Conservation (phyloP, 2,113 vertebrate species). For the Oreochromis spilurus region DNA sequence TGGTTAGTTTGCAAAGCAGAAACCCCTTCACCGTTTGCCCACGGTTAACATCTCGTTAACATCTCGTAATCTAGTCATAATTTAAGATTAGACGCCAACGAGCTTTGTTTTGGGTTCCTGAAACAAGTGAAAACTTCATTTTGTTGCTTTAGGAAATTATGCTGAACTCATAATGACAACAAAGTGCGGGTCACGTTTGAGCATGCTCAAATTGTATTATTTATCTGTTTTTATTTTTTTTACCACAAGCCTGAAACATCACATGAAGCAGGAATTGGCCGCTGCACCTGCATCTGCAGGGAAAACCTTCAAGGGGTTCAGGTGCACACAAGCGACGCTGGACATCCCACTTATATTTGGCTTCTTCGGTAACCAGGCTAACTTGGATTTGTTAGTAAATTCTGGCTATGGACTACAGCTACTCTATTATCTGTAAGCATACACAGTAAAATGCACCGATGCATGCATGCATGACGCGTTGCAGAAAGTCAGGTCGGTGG, state of each 20-base stretch:
- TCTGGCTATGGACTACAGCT: not conserved
- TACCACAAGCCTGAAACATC: not conserved
- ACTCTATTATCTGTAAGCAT: not conserved
- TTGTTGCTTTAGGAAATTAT: not conserved
- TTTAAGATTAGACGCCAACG: not conserved
- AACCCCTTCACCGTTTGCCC: not conserved
- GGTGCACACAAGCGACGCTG: not conserved
- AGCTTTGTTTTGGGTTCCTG: not conserved
- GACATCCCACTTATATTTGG: not conserved
- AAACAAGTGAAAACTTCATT: not conserved
- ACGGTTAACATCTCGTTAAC: not conserved
- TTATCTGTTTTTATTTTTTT: not conserved
- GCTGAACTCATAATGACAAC: not conserved
- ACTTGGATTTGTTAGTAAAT: not conserved
- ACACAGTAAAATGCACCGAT: not conserved
- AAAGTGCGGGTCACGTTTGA: not conserved
- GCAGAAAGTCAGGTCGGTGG: conserved; percentile 82
- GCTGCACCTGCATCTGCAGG: not conserved
- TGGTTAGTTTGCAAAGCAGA: not conserved
- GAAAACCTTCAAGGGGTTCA: not conserved
- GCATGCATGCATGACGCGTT: conserved; percentile 58
- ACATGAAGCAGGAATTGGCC: not conserved
- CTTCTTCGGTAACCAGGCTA: not conserved
- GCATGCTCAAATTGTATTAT: not conserved
- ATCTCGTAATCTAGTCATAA: not conserved